These are phyloP conservation scores for Dryomyza anilis DNA, from an alignment of 2,888 invertebrate genomes.

Conservation along the genomic window DNA sequence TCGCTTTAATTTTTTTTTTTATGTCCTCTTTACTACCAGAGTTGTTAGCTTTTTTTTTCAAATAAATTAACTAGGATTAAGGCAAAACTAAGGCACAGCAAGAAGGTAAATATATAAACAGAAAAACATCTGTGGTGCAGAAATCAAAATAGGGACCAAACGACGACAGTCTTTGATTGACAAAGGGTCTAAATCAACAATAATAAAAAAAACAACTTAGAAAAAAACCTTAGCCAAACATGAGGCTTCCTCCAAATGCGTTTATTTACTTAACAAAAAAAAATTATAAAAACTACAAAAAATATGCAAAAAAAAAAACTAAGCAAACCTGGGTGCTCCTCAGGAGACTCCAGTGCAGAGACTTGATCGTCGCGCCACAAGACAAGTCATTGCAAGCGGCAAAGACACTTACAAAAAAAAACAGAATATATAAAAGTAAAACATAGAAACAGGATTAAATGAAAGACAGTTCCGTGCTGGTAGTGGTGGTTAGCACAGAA, in stretches of 20 bases:
- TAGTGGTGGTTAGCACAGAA: constrained; percentile 4
- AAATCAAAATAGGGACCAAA: no score
- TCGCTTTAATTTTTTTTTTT: background rate
- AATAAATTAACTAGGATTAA: constrained; percentile 19
- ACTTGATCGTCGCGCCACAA: no score
- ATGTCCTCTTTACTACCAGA: background rate
- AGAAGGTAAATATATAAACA: background rate
- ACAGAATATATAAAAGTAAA: background rate
- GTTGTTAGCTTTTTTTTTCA: background rate
- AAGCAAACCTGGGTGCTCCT: background rate
- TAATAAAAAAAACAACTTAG: background rate
- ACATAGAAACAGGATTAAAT: constrained; percentile 18
- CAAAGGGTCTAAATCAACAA: background rate
- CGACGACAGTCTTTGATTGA: background rate
- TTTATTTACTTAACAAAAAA: constrained; percentile 9
- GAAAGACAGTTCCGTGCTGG: background rate
- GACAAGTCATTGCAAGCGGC: background rate
- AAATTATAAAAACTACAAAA: constrained; percentile 10
- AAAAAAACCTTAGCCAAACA: constrained; percentile 14
- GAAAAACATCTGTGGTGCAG: background rate
- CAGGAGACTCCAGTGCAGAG: background rate
- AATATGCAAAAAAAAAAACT: no score
- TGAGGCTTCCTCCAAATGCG: constrained; percentile 16
- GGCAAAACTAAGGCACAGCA: constrained; percentile 4
- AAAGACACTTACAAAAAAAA: background rate